Evolutionary conservation across 2,888 invertebrate genomes (phyloP), one percentile per base, ranked within the genome.

Genomic region (Gandaritis pyraliata): DNA sequence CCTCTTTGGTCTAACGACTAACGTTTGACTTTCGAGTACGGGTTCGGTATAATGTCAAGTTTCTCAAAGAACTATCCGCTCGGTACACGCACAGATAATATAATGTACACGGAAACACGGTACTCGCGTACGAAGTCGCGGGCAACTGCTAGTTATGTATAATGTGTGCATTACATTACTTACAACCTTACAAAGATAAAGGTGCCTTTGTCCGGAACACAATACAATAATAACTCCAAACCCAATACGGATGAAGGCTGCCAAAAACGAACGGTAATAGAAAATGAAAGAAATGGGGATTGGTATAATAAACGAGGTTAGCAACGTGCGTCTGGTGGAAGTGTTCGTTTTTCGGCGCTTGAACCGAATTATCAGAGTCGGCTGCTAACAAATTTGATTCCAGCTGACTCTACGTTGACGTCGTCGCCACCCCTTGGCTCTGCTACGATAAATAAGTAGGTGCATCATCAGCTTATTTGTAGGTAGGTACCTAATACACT

Each of bases 361-460:
- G 66, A 70, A 59, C 61, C 61, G 61, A 78, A 79, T 80, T 80
- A 78, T 75, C 55, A 74, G 52, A 71, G 68, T 64, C 70, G 71
- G 64, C 73, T 72, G 72, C 67, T 73, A 68, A 72, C 64, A 80
- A 81, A 81, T 81, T 78, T 59, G 74, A 81, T 82, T 82, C 65
- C 56, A 61, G 72, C 66, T 39, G 61, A 68, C 58, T 66, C 68
- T 63, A 65, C 64, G 63, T 2, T 15, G 13, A 1, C 3, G 15
- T 16, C 23, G 36, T 36, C 18, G 6, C 18, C 12, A n/a, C 16
- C 2, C 13, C 15, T 33, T 11, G 11, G 11, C 11, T 43, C 11
- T 45, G 10, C 43, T 41, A 41, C 13, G 15, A 8, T 12, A 12
- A 12, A n/a, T n/a, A n/a, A 2, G 12, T 38, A 38, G 12, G 38